Conservation (phyloP, 1,140 invertebrate species). For the Lamellibrachia luymesi region DNA sequence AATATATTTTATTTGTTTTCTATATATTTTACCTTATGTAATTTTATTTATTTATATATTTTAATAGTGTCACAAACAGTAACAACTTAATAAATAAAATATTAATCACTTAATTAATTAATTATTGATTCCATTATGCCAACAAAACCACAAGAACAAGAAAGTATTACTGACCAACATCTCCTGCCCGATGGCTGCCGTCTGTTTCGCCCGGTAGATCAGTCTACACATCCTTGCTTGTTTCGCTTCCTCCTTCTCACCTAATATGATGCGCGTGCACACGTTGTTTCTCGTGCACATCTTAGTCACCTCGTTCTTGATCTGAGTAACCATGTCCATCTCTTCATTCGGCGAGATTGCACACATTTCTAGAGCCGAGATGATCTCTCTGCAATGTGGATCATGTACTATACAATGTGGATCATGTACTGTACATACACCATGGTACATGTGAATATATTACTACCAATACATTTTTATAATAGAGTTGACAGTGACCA, state of each 20-base stretch:
- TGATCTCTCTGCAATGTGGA: conserved; percentile 45
- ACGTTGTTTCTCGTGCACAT: conserved; percentile 50
- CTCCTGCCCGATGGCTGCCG: background rate
- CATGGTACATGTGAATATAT: no score
- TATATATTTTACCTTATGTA: no score
- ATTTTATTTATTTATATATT: no score
- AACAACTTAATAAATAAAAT: no score
- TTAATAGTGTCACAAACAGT: no score
- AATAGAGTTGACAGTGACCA: no score
- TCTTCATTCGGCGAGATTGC: conserved; percentile 51
- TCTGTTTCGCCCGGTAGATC: conserved; percentile 11
- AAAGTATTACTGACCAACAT: background rate
- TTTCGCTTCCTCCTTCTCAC: conserved; percentile 32
- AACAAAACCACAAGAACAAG: background rate
- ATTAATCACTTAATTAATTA: no score
- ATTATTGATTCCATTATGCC: no score
- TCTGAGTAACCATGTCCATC: conserved; percentile 54
- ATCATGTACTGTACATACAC: background rate
- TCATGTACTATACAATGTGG: conserved; percentile 3
- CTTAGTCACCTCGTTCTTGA: conserved; percentile 54
- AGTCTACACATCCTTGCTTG: background rate
- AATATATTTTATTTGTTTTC: no score
- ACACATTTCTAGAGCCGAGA: conserved; percentile 43
- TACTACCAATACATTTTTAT: no score
- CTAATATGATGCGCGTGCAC: conserved; percentile 44